Conservation (phyloP, 2,888 invertebrate genomes). For the Ptycholaimellus sp. region DNA sequence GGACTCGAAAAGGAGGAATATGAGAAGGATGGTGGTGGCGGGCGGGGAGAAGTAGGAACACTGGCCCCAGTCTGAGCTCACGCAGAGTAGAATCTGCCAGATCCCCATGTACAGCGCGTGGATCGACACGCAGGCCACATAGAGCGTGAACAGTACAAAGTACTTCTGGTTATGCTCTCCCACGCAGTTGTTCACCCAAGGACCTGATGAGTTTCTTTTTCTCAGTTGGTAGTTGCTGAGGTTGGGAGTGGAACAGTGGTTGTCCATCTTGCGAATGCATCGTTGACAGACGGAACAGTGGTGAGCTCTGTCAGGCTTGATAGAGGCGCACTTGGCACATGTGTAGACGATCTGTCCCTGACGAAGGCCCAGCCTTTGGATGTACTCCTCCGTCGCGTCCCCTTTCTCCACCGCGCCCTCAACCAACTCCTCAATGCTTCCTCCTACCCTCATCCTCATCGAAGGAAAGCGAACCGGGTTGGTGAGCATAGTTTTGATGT, state of each 20-base stretch:
- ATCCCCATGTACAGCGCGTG: conserved; percentile 73
- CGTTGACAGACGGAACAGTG: conserved; percentile 43
- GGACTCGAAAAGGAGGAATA: conserved; percentile 75
- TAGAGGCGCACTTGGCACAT: conserved; percentile 82
- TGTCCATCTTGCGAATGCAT: conserved; percentile 41
- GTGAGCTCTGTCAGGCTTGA: conserved; percentile 81
- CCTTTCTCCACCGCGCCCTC: conserved; percentile 81
- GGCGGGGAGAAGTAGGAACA: conserved; percentile 81
- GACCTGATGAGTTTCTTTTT: neutral
- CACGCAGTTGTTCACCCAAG: conserved; percentile 71
- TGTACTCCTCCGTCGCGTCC: conserved; percentile 80
- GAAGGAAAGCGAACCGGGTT: conserved; percentile 45
- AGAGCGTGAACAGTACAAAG: conserved; percentile 92
- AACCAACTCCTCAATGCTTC: no score
- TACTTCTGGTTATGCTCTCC: conserved; percentile 98
- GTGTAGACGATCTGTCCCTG: conserved; percentile 73
- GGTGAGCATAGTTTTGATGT: no score
- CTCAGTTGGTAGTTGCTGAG: neutral
- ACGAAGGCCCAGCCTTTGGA: conserved; percentile 67
- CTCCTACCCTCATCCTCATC: no score
- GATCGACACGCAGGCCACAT: conserved; percentile 81
- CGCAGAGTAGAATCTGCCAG: conserved; percentile 75
- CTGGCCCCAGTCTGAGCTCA: conserved; percentile 37
- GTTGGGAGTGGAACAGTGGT: conserved; percentile 58
- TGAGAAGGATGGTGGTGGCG: conserved; percentile 66